phyloP scores from a whole-genome alignment of 2,888 invertebrate genomes.

The Psococerastis gibbosa region DNA sequence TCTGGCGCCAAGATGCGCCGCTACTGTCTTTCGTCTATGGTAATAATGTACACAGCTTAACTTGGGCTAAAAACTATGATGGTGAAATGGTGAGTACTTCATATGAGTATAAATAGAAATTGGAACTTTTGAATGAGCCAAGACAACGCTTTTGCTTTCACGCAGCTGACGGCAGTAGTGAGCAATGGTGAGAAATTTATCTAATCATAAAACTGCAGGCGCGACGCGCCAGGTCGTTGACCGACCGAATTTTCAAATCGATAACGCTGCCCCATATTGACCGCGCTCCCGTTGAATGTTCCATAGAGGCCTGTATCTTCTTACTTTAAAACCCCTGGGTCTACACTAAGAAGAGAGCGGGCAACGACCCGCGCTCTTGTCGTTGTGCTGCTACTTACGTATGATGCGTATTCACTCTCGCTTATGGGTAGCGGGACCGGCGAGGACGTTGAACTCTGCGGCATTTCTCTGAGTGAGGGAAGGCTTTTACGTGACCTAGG shows the following conservation, averaged over 20 bases:
- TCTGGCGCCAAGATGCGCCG: no score
- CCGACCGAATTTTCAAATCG: constrained; percentile 9
- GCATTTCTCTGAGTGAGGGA: background rate
- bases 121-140: no score
- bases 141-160: no score
- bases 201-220: background rate
- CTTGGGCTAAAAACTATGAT: no score
- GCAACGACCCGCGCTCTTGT: background rate
- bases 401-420: constrained; percentile 2
- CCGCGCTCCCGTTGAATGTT: background rate
- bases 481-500: background rate
- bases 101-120: no score
- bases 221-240: constrained; percentile 7
- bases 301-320: background rate
- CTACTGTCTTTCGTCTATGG: no score
- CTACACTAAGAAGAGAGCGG: background rate
- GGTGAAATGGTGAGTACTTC: no score
- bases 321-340: background rate
- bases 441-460: background rate
- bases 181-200: no score
- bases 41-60: no score
- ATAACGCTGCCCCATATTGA: background rate
- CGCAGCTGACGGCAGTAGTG: no score
- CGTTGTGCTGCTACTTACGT: background rate
- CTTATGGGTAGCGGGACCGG: constrained; percentile 7